Base-by-base conservation (phyloP, 2,797 vertebrate species). In the Falco cherrug region DNA sequence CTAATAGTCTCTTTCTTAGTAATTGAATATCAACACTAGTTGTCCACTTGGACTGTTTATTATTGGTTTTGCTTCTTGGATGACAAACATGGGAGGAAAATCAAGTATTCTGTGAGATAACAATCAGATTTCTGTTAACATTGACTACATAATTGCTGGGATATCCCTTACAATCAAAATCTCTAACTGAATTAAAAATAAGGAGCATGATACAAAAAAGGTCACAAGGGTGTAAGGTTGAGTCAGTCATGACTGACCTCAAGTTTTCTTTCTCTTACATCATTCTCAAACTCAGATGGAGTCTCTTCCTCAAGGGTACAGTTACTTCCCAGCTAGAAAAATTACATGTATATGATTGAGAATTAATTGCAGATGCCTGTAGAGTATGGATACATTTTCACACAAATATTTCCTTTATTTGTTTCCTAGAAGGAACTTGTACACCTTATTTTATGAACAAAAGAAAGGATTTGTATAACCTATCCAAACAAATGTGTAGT, bases 11-110 rank as follows among this genome's bases (percentile, higher is more conserved):
- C 21, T 75, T 71, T 90, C 63, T 89, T 89, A 70, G 47, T 76
- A 92, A 89, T 76, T 87, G 82, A 90, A 71, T 93, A 95, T 60
- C 35, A 70, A 35, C 43, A 53, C 5, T 92, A 90, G 86, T 95
- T 96, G 80, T 84, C 83, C 67, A 75, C 51, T 90, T 89, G 82
- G 16, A 33, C 26, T 68, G 21, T 50, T 84, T 82, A 73, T 87
- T 91, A 61, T 53, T 61, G 29, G 1, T 35, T 93, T 93, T 89
- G 16, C 5, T 83, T 89, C 84, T 93, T 79, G 60, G 19, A 85
- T 93, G 64, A 53, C 16, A 86, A 77, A 76, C 17, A 57, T 68
- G 5, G 12, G 11, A 11, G 13, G 29, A 1, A 65, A 87, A 87
- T 77, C 31, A 84, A 80, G 16, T 57, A 48, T 60, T 76, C 22